Conservation (phyloP, 2,888 invertebrate species). For the Apodemia hepburni region DNA sequence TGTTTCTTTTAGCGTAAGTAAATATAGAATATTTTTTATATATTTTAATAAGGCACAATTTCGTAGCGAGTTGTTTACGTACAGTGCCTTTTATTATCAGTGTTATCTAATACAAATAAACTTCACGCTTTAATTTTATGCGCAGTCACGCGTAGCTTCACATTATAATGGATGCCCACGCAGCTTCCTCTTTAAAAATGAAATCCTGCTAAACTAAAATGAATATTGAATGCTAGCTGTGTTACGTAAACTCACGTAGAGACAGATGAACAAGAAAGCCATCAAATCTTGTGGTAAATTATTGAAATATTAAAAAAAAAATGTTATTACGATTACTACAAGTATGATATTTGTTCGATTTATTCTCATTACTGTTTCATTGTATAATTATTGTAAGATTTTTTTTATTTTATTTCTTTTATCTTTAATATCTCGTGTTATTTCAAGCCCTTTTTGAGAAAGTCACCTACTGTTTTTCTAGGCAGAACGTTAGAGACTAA, state of each 20-base stretch:
- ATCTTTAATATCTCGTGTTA: no score
- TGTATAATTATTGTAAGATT: no score
- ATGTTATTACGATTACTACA: no score
- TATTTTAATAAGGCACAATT: constrained; percentile 5
- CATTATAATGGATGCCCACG: constrained; percentile 35
- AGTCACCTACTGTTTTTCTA: no score
- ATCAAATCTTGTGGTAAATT: neutral
- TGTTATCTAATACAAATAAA: constrained; percentile 17
- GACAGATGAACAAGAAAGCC: neutral
- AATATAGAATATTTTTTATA: constrained; percentile 2
- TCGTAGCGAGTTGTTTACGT: constrained; percentile 10
- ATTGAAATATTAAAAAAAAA: neutral
- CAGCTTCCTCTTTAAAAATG: constrained; percentile 21
- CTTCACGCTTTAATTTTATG: constrained; percentile 30
- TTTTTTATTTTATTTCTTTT: no score
- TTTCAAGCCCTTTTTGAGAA: no score
- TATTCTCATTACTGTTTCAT: no score
- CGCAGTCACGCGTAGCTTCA: constrained; percentile 34
- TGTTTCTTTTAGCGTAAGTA: neutral
- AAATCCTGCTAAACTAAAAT: constrained; percentile 1
- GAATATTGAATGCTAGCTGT: neutral
- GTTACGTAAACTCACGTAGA: neutral
- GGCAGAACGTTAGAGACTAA: no score
- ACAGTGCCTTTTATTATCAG: constrained; percentile 7
- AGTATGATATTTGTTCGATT: no score